Conservation (phyloP, 2,113 vertebrate genomes). For the Misgurnus anguillicaudatus region DNA sequence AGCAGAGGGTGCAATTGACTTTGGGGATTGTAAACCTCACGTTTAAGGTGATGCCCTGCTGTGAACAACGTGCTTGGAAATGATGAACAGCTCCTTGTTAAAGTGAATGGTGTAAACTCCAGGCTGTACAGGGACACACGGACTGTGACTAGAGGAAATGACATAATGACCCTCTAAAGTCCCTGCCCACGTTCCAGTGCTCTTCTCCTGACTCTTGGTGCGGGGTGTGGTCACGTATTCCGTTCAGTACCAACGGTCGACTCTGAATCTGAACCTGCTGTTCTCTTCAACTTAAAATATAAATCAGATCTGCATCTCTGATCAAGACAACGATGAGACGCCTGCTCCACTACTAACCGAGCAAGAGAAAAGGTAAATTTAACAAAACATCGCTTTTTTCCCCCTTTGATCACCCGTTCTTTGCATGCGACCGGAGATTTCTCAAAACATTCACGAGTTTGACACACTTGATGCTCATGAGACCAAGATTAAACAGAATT, state of each 20-base stretch:
- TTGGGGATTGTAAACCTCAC: neutral
- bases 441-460: neutral
- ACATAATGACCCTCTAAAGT: conserved; percentile 18
- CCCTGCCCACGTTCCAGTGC: conserved; percentile 16
- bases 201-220: conserved; percentile 11
- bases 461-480: neutral
- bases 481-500: neutral
- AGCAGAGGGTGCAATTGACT: neutral
- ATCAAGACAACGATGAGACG: neutral
- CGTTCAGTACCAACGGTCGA: neutral
- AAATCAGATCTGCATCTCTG: neutral
- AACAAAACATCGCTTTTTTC: neutral
- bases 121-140: neutral
- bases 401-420: neutral
- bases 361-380: conserved; percentile 13
- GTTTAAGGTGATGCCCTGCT: neutral
- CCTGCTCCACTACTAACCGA: neutral
- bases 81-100: neutral
- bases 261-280: neutral
- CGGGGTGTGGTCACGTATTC: conserved; percentile 16
- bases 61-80: neutral
- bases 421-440: neutral
- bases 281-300: neutral
- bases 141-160: conserved; percentile 7
- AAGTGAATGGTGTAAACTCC: neutral